A percentile compares a stretch with the other conserved stretches of the same genome.
Conservation (phyloP, 1,140 invertebrate species). For the Eumeta japonica region DNA sequence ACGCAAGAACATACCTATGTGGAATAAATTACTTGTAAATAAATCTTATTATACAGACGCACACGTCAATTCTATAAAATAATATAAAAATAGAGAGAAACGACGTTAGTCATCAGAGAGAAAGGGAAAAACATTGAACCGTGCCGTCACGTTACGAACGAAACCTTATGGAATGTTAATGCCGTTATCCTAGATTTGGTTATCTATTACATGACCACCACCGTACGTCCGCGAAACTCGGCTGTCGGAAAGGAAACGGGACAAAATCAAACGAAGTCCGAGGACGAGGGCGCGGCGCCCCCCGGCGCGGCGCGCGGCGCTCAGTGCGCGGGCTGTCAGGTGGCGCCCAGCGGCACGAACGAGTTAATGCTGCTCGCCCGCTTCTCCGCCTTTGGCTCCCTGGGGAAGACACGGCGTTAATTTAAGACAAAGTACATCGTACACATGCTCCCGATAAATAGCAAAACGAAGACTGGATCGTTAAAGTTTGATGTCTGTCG, state of each 20-base stretch:
- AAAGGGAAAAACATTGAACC: constrained; percentile 47
- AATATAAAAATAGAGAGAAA: constrained; percentile 29
- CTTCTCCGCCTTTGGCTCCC: constrained; percentile 61
- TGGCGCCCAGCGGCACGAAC: constrained; percentile 57
- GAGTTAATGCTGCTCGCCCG: constrained; percentile 59
- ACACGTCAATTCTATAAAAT: too few species aligned
- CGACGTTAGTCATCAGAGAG: too few species aligned
- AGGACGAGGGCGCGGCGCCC: background rate
- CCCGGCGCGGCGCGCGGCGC: constrained; percentile 26
- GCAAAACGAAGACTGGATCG: too few species aligned
- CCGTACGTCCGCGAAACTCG: constrained; percentile 24
- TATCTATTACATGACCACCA: constrained; percentile 44
- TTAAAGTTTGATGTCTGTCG: too few species aligned
- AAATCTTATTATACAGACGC: constrained; percentile 53
- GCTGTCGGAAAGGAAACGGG: too few species aligned
- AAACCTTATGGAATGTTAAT: constrained; percentile 58
- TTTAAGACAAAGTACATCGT: too few species aligned
- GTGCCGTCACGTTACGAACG: too few species aligned
- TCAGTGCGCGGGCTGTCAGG: constrained; percentile 57
- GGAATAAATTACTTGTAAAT: constrained; percentile 54
- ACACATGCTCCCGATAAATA: too few species aligned
- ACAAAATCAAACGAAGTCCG: background rate
- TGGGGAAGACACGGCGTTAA: too few species aligned
- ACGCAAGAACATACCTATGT: too few species aligned
- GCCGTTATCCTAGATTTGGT: constrained; percentile 47